These are phyloP conservation scores for Crossocerus cetratus DNA, from an alignment of 2,888 invertebrate genomes.

Conservation along the genomic window DNA sequence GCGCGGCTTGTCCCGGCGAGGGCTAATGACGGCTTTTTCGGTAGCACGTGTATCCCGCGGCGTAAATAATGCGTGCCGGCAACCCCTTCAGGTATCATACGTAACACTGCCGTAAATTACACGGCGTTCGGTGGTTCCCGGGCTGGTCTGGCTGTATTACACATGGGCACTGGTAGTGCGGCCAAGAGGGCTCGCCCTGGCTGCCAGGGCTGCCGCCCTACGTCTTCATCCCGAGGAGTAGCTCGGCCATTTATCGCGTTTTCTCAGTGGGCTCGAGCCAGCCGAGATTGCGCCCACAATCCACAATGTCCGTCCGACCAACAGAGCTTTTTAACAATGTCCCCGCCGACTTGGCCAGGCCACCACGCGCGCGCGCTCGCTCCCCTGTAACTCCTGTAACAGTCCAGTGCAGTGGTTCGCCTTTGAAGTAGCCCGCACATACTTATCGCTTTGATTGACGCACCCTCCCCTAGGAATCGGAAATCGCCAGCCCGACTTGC, in stretches of 20 bases:
- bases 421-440: constrained; percentile 57
- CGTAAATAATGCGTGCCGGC: constrained; percentile 24
- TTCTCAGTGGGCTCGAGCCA: constrained; percentile 9
- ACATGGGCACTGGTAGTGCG: constrained; percentile 38
- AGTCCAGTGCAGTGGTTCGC: constrained; percentile 35
- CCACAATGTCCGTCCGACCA: constrained; percentile 15
- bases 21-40: not conserved
- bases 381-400: too few species aligned
- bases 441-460: constrained; percentile 59
- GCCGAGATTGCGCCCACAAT: too few species aligned
- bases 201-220: not conserved
- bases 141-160: constrained; percentile 34
- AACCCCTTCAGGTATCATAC: constrained; percentile 25
- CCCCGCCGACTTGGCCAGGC: constrained; percentile 44
- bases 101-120: constrained; percentile 19
- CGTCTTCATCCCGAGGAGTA: constrained; percentile 36
- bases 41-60: not conserved
- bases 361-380: too few species aligned
- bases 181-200: constrained; percentile 4
- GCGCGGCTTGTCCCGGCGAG: not conserved
- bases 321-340: constrained; percentile 49
- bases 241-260: constrained; percentile 39
- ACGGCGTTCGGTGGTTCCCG: constrained; percentile 25
- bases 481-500: constrained; percentile 34
- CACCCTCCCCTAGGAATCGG: constrained; percentile 33